A percentile compares a stretch with the other conserved stretches of the same genome.
These are phyloP conservation scores for Halocynthia aurantium DNA, from an alignment of 23 tunicate genomes.

Conservation along the genomic window DNA sequence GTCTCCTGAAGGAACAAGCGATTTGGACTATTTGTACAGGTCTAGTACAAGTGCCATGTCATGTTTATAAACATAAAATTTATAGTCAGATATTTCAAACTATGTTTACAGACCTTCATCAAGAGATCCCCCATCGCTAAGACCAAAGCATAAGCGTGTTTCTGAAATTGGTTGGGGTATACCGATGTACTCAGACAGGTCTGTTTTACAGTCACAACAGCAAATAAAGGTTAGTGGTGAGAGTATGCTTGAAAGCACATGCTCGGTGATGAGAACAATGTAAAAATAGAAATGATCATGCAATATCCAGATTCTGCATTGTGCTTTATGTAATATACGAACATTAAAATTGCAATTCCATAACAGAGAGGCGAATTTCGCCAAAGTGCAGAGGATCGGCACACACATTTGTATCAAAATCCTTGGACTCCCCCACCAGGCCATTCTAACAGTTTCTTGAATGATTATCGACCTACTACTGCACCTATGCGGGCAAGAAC, in stretches of 20 bases:
- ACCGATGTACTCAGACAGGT: slow-evolving; percentile 27
- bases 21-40: slow-evolving; percentile 54
- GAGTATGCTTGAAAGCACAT: neutral
- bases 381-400: slow-evolving; percentile 42
- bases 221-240: slow-evolving; percentile 33
- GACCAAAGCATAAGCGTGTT: slow-evolving; percentile 50
- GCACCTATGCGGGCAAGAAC: slow-evolving; percentile 6
- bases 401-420: slow-evolving; percentile 50
- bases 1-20: slow-evolving; percentile 70
- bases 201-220: slow-evolving; percentile 28
- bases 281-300: neutral
- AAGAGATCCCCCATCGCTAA: slow-evolving; percentile 42
- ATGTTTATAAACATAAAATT: neutral
- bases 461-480: slow-evolving; percentile 7
- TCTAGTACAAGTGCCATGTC: neutral
- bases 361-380: slow-evolving; percentile 44
- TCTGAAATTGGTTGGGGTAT: slow-evolving; percentile 74
- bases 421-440: slow-evolving; percentile 48
- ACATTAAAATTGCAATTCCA: neutral
- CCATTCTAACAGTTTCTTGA: neutral
- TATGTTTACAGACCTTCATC: slow-evolving; percentile 44
- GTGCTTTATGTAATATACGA: neutral
- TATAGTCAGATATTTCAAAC: neutral
- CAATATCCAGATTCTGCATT: neutral
- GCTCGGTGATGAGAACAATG: no score